These are phyloP conservation scores for Chalcis sispes DNA, from an alignment of 2,888 invertebrate species.

Conservation along the genomic window DNA sequence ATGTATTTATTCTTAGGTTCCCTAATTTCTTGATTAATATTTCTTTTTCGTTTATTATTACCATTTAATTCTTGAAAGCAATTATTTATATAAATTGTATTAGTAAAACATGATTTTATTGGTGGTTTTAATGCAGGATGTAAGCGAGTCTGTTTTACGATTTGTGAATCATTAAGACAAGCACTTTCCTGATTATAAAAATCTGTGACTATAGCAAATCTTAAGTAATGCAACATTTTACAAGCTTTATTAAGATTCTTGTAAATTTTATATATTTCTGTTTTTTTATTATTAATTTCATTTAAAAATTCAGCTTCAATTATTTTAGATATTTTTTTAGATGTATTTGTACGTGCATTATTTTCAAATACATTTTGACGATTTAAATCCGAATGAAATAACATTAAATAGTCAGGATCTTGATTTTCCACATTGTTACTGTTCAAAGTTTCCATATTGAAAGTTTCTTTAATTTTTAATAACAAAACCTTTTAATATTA, in stretches of 20 bases:
- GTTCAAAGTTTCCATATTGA: slow-evolving; percentile 37
- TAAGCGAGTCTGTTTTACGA: slow-evolving; percentile 77
- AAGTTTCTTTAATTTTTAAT: too few relatives aligned
- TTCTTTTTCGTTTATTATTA: slow-evolving; percentile 33
- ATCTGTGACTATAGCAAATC: slow-evolving; percentile 80
- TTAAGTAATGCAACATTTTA: slow-evolving; percentile 79
- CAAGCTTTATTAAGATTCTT: slow-evolving; percentile 80
- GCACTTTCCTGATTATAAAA: slow-evolving; percentile 80
- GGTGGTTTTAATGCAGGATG: slow-evolving; percentile 84
- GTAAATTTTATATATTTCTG: slow-evolving; percentile 84
- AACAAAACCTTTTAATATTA: too few relatives aligned
- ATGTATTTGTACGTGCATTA: slow-evolving; percentile 68
- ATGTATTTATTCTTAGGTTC: slow-evolving; percentile 24
- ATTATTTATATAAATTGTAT: slow-evolving; percentile 8
- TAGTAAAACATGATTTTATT: neutral
- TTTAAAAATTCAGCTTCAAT: slow-evolving; percentile 84
- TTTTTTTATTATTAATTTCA: slow-evolving; percentile 83
- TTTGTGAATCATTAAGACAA: slow-evolving; percentile 72
- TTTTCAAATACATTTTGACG: slow-evolving; percentile 69
- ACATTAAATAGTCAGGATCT: slow-evolving; percentile 72
- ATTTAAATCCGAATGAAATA: slow-evolving; percentile 63
- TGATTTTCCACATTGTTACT: slow-evolving; percentile 61
- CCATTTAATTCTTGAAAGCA: slow-evolving; percentile 23
- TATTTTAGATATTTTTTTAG: slow-evolving; percentile 79
- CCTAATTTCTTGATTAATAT: slow-evolving; percentile 28